Percentiles rank a stretch among this genome's conserved stretches.
These are phyloP conservation scores for Aquila chrysaetos DNA, from an alignment of 2,797 vertebrate species.

Conservation along the genomic window DNA sequence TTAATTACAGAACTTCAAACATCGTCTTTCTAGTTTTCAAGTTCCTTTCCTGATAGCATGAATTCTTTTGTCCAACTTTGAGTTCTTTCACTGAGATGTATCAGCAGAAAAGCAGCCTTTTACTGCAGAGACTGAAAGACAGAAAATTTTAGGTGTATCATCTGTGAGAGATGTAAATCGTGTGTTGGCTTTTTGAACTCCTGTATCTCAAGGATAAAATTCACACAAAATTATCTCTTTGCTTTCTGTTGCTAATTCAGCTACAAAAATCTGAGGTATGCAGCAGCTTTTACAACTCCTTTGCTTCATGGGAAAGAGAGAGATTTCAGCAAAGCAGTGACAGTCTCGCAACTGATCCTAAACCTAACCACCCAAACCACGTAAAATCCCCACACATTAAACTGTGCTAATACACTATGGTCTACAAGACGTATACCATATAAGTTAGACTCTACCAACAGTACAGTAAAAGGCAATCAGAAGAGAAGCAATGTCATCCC, in stretches of 20 bases:
- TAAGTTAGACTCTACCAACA: neutral
- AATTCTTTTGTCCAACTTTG: neutral
- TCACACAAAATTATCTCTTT: neutral
- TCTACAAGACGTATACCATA: rapidly evolving
- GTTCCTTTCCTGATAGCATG: neutral
- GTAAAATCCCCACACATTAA: neutral
- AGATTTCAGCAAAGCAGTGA: neutral
- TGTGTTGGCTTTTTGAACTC: neutral
- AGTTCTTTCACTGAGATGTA: neutral
- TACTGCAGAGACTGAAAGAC: neutral
- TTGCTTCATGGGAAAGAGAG: neutral
- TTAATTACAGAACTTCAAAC: neutral
- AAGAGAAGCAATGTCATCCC: neutral
- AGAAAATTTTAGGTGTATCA: neutral
- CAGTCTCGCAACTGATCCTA: neutral
- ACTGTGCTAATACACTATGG: too few relatives aligned
- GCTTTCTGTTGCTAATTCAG: neutral
- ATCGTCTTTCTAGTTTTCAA: neutral
- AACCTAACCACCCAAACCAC: neutral
- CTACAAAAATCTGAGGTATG: neutral
- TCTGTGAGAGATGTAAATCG: neutral
- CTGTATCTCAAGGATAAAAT: neutral
- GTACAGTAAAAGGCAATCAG: neutral
- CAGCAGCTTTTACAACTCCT: neutral
- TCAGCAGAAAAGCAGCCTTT: neutral